These are phyloP conservation scores for Trematocara macrostoma DNA, from an alignment of 2,113 vertebrate species.

Conservation along the genomic window DNA sequence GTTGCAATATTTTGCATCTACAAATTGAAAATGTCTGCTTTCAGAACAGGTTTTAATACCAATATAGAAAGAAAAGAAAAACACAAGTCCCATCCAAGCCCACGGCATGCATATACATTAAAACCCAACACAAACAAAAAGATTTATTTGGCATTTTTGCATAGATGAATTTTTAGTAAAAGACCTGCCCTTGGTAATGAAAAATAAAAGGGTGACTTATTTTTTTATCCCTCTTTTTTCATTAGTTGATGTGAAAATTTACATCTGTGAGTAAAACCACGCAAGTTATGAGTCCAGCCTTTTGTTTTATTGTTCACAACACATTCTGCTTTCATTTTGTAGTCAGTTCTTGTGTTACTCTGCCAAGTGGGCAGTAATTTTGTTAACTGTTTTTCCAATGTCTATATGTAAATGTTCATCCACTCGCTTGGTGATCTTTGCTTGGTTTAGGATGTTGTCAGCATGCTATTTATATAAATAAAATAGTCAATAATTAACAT, in stretches of 20 bases:
- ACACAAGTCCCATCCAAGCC: neutral
- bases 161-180: neutral
- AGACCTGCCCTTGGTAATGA: neutral
- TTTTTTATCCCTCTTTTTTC: neutral
- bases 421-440: neutral
- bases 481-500: neutral
- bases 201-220: neutral
- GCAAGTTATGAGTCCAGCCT: neutral
- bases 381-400: neutral
- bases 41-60: conserved; percentile 53
- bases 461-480: conserved; percentile 17
- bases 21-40: conserved; percentile 68
- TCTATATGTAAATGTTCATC: neutral
- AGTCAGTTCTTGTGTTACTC: conserved; percentile 3
- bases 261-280: neutral
- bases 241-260: neutral
- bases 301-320: neutral
- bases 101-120: conserved; percentile 2
- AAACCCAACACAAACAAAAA: neutral
- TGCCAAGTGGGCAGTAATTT: neutral
- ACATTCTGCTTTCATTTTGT: neutral
- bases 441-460: neutral
- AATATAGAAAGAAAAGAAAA: conserved; percentile 27
- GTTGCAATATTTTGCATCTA: conserved; percentile 70
- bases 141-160: neutral